Evolutionary conservation across 2,797 vertebrate genomes (phyloP), one percentile per base, ranked within the genome.

Genomic region (Spea hammondii): DNA sequence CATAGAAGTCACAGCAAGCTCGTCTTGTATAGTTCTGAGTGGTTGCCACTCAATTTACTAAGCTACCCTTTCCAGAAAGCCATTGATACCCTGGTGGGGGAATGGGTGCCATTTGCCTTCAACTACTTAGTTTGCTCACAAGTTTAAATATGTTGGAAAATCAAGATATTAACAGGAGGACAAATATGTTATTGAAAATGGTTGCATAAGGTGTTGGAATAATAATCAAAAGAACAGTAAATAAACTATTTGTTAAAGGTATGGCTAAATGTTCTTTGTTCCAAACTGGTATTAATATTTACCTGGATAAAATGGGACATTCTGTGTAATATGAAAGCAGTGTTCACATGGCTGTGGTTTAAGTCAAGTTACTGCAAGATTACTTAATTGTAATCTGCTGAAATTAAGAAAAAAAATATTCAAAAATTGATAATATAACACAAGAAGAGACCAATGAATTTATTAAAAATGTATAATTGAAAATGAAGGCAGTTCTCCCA

Each of bases 201-300:
- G 10, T 66, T 51, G 9, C 54, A 49, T 14, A 10, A 49, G 13
- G 13, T 1, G 32, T 59, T 57, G 55, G 17, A 70, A 14, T 51
- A 9, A 10, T 14, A 69, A 50, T 51, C 1, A 64, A 57, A n/a
- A 55, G 14, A 79, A 68, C 7, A 44, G 17, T 75, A 55, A 59
- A 57, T 49, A 60, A 46, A 67, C n/a, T 70, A 50, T 79, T 79
- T 74, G 66, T 51, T 70, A 5, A 79, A 74, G 72, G 72, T 45
- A 65, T 5, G 78, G 46, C 72, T 32, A 64, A 32, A 17, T 53
- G 48, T 78, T 78, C 59, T 57, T 65, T 79, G 50, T 79, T 79
- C 65, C 64, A 51, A 62, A 51, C 54, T 79, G 53, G 59, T 55
- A 59, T 69, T 79, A 74, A 75, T 79, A 75, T 79, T 79, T 74